Conservation (phyloP, 2,797 vertebrate genomes). For the Sebastes dallii region DNA sequence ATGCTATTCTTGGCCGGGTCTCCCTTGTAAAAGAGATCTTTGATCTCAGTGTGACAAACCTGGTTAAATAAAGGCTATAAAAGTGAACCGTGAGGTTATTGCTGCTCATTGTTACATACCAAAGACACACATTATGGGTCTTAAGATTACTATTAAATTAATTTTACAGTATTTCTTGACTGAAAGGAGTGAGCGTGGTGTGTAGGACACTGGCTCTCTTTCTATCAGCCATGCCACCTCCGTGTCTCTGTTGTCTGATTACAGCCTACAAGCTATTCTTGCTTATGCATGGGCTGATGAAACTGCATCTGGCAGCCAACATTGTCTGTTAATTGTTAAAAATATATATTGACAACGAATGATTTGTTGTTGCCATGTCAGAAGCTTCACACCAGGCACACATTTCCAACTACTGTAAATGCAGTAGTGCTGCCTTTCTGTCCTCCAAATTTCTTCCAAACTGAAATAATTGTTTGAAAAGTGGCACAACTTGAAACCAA, state of each 20-base stretch:
- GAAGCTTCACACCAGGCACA: background rate
- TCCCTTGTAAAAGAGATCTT: background rate
- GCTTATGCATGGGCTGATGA: background rate
- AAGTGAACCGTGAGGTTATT: background rate
- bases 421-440: background rate
- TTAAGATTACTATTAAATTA: background rate
- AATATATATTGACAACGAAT: background rate
- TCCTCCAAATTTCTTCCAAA: background rate
- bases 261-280: background rate
- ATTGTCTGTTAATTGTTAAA: background rate
- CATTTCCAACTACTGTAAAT: background rate
- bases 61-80: background rate
- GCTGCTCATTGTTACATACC: background rate
- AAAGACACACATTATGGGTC: background rate
- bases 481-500: background rate
- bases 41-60: background rate
- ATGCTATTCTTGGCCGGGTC: background rate
- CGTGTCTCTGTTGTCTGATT: background rate
- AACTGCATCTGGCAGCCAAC: background rate
- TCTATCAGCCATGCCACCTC: conserved; percentile 1
- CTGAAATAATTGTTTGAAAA: background rate
- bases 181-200: background rate
- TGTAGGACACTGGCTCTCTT: background rate
- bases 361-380: background rate
- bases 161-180: background rate